A percentile compares a stretch with the other conserved stretches of the same genome.
Evolutionary conservation across 2,888 invertebrate genomes (phyloP).

Genomic region (Creontiades dilutus): DNA sequence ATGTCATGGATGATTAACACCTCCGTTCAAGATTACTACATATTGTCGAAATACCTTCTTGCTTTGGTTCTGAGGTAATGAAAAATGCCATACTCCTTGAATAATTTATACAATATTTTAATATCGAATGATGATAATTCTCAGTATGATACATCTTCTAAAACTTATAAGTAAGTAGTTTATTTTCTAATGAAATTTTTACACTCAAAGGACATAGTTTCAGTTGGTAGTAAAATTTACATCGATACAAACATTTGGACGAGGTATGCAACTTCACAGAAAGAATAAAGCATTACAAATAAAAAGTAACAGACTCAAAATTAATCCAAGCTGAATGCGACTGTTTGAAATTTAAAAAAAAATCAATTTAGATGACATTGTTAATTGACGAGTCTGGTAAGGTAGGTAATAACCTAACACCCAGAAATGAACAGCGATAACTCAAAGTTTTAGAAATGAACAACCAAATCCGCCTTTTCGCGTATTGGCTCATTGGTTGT

Average conservation of each 20-base stretch:
- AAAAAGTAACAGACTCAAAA: background rate
- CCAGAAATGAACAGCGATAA: background rate
- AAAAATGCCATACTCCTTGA: background rate
- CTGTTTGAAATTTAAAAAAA: background rate
- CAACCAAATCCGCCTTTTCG: background rate
- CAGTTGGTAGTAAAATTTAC: background rate
- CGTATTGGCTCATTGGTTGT: background rate
- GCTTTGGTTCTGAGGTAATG: too few species aligned
- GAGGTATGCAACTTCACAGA: background rate
- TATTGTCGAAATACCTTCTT: too few species aligned
- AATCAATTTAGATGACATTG: background rate
- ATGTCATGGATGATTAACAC: too few species aligned
- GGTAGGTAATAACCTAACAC: background rate
- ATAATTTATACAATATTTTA: slow-evolving; percentile 24
- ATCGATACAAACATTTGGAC: background rate
- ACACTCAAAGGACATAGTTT: background rate
- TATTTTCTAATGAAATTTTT: background rate
- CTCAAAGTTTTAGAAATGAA: background rate
- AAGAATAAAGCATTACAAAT: background rate
- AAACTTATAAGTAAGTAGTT: background rate
- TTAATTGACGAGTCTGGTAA: background rate
- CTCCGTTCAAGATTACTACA: too few species aligned
- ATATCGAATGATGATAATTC: background rate
- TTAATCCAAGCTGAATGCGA: background rate
- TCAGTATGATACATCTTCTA: background rate